phyloP scores from a whole-genome alignment of 2,113 vertebrate species.

The Atractosteus spatula region DNA sequence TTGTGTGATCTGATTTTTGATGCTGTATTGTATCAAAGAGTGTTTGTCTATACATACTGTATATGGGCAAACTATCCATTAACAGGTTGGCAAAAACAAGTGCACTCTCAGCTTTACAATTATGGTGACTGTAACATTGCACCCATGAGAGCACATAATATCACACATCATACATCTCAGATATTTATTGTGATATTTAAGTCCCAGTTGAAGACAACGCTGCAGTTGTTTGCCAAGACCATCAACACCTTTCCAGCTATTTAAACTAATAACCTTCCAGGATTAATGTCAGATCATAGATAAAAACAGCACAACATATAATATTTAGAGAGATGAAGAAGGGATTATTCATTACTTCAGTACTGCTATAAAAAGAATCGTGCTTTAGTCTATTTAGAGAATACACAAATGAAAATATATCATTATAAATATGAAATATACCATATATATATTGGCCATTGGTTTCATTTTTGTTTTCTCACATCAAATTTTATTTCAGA shows the following conservation, averaged over 20 bases:
- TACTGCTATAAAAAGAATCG: too few relatives aligned
- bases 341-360: too few relatives aligned
- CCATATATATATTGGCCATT: too few relatives aligned
- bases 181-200: conserved; percentile 28
- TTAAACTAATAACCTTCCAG: conserved; percentile 19
- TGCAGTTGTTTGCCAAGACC: conserved; percentile 1
- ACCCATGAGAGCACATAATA: conserved; percentile 24
- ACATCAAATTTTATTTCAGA: too few relatives aligned
- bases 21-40: too few relatives aligned
- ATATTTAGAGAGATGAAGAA: conserved; percentile 33
- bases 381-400: too few relatives aligned
- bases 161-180: conserved; percentile 26
- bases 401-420: too few relatives aligned
- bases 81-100: conserved; percentile 10
- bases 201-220: conserved; percentile 8
- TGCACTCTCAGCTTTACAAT: conserved; percentile 8
- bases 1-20: too few relatives aligned
- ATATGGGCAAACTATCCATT: not conserved
- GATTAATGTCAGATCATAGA: conserved; percentile 32
- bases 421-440: too few relatives aligned
- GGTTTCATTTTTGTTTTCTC: too few relatives aligned
- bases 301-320: conserved; percentile 46
- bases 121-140: conserved; percentile 22
- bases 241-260: conserved; percentile 33
- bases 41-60: too few relatives aligned